These are phyloP conservation scores for Orchesellides sinensis DNA, from an alignment of 2,888 invertebrate genomes.

Conservation along the genomic window DNA sequence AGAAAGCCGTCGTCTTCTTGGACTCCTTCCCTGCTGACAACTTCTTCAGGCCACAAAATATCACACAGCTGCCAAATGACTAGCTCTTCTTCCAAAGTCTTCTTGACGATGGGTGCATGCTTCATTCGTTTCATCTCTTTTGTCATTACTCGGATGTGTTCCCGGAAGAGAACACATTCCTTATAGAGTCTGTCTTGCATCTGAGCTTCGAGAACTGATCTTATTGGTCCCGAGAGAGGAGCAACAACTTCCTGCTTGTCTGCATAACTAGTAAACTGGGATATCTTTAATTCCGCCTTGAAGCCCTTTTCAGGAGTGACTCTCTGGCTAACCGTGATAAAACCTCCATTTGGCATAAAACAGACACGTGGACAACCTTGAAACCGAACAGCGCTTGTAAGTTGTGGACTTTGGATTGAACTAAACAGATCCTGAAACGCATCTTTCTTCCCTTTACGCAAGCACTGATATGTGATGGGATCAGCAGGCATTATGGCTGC, in stretches of 20 bases:
- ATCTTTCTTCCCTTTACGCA: not conserved
- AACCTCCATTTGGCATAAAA: conserved; percentile 66
- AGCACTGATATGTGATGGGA: not conserved
- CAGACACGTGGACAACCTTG: conserved; percentile 50
- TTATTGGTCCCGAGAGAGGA: not conserved
- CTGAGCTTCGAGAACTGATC: conserved; percentile 35
- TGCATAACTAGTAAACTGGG: conserved; percentile 26
- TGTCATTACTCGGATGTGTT: conserved; percentile 10
- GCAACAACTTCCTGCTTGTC: conserved; percentile 20
- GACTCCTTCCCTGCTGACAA: not conserved
- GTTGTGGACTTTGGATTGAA: not conserved
- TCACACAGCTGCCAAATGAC: conserved; percentile 84
- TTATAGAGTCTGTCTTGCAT: conserved; percentile 28
- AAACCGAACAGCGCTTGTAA: not conserved
- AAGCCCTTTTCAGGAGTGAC: not conserved
- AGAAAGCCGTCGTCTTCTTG: conserved; percentile 58
- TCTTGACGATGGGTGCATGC: not conserved
- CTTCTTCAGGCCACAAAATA: conserved; percentile 83
- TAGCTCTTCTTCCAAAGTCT: conserved; percentile 44
- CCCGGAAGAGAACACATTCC: conserved; percentile 30
- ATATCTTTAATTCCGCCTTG: conserved; percentile 19
- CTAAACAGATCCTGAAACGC: conserved; percentile 19
- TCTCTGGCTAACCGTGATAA: conserved; percentile 51
- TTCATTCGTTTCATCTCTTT: not conserved
- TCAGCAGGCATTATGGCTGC: conserved; percentile 3